Evolutionary conservation across 1,140 invertebrate genomes (phyloP).

Genomic region (Drosophila carrolli): DNA sequence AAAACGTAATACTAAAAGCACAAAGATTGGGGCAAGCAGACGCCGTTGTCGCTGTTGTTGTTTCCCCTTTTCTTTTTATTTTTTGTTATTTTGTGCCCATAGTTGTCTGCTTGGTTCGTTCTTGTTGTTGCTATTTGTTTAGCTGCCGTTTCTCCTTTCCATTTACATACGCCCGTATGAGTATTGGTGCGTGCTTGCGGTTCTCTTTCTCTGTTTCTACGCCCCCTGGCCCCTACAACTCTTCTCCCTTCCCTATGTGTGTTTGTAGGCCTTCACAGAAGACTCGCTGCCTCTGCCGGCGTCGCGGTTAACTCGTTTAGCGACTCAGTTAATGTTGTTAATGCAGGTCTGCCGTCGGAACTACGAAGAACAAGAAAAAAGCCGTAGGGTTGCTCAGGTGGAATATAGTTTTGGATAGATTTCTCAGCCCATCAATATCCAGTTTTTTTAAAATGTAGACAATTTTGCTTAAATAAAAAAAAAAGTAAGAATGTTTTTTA

Average conservation of each 20-base stretch:
- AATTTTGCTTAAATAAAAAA: too few relatives aligned
- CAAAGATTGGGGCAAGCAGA: conserved; percentile 61
- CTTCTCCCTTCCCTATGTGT: conserved; percentile 42
- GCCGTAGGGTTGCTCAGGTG: neutral
- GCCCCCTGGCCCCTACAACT: conserved; percentile 7
- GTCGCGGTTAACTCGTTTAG: conserved; percentile 65
- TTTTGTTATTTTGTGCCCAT: conserved; percentile 33
- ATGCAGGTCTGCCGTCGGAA: conserved; percentile 20
- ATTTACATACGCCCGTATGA: conserved; percentile 52
- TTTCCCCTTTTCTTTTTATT: conserved; percentile 14
- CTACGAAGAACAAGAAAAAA: neutral
- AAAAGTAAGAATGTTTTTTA: too few relatives aligned
- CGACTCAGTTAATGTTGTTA: conserved; percentile 35
- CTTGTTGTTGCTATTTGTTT: conserved; percentile 65
- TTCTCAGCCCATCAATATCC: too few relatives aligned
- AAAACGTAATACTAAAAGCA: conserved; percentile 50
- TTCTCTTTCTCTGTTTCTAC: conserved; percentile 33
- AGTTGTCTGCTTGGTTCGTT: conserved; percentile 21
- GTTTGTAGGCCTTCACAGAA: conserved; percentile 67
- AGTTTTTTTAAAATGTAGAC: too few relatives aligned
- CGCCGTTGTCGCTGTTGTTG: conserved; percentile 27
- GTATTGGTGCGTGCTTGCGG: conserved; percentile 24
- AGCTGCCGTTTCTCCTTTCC: conserved; percentile 57
- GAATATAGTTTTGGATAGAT: neutral
- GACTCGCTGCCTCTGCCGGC: conserved; percentile 28